Percentiles rank a stretch among this genome's conserved stretches.
Evolutionary conservation across 1,140 invertebrate genomes (phyloP).

Genomic region (Eupeodes corollae): DNA sequence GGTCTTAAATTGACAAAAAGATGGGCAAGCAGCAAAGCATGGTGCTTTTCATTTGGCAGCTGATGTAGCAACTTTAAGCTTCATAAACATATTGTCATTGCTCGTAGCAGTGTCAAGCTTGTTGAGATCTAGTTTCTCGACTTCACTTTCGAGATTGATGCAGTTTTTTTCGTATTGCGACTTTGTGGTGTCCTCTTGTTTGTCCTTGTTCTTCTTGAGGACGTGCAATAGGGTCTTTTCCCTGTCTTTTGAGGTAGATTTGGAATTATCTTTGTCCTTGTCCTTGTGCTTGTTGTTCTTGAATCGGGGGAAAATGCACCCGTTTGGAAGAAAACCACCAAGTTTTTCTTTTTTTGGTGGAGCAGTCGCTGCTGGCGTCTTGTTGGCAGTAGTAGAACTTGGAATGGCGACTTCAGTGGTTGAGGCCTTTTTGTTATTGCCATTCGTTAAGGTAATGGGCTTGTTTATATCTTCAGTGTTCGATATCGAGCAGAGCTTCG

Average conservation of each 20-base stretch:
- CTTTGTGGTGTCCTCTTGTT: slow-evolving; percentile 25
- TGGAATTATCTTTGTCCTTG: slow-evolving; percentile 28
- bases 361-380: slow-evolving; percentile 1
- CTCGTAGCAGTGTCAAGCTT: slow-evolving; percentile 10
- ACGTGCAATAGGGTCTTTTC: slow-evolving; percentile 32
- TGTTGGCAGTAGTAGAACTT: background rate
- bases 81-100: slow-evolving; percentile 28
- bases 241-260: slow-evolving; percentile 28
- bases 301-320: slow-evolving; percentile 36
- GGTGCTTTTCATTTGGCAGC: slow-evolving; percentile 7
- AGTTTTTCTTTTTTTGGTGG: slow-evolving; percentile 32
- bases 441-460: slow-evolving; percentile 2
- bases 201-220: slow-evolving; percentile 33
- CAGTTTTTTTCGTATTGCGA: slow-evolving; percentile 29
- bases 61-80: slow-evolving; percentile 27
- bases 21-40: too few relatives aligned
- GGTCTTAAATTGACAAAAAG: too few relatives aligned
- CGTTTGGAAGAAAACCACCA: slow-evolving; percentile 34
- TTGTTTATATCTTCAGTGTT: slow-evolving; percentile 5
- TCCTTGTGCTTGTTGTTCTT: slow-evolving; percentile 36
- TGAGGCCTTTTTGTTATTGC: background rate
- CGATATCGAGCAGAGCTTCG: background rate
- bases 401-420: background rate
- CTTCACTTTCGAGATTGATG: slow-evolving; percentile 31
- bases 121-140: slow-evolving; percentile 32